These are phyloP conservation scores for Diaphora mendica DNA, from an alignment of 2,888 invertebrate species.

Conservation along the genomic window DNA sequence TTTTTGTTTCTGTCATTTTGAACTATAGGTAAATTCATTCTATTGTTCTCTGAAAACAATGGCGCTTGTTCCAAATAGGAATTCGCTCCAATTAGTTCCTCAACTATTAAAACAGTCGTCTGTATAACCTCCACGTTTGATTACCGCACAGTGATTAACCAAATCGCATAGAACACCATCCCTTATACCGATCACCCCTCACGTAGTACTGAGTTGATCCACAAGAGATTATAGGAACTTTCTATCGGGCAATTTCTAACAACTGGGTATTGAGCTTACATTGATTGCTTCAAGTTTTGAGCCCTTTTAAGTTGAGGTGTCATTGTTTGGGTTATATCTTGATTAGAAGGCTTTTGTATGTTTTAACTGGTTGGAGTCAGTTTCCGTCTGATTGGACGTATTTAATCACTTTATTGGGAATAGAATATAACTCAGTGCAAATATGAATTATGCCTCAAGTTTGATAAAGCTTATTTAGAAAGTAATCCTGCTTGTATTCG, in stretches of 20 bases:
- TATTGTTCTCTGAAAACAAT: not conserved
- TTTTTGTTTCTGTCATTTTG: not conserved
- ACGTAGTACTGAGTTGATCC: constrained; percentile 60
- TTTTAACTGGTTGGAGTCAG: constrained; percentile 10
- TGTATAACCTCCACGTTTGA: constrained; percentile 55
- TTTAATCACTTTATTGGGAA: not conserved
- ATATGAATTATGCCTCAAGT: not conserved
- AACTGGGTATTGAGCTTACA: constrained; percentile 56
- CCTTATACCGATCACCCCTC: constrained; percentile 63
- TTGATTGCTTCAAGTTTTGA: constrained; percentile 59
- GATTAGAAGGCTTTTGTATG: constrained; percentile 34
- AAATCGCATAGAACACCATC: constrained; percentile 62
- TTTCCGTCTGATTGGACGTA: constrained; percentile 16
- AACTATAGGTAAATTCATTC: not conserved
- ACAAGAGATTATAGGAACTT: constrained; percentile 63
- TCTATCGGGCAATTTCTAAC: constrained; percentile 62
- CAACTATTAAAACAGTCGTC: constrained; percentile 40
- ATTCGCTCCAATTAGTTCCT: constrained; percentile 15
- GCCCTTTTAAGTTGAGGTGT: constrained; percentile 59
- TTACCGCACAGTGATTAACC: constrained; percentile 69
- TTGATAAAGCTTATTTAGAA: not conserved
- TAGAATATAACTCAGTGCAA: not conserved
- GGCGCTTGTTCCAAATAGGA: constrained; percentile 5
- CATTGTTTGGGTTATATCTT: constrained; percentile 53
- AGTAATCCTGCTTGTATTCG: not conserved